Evolutionary conservation across 2,113 vertebrate species (phyloP), one percentile per base, ranked within the genome.

Genomic region (Salvator merianae): DNA sequence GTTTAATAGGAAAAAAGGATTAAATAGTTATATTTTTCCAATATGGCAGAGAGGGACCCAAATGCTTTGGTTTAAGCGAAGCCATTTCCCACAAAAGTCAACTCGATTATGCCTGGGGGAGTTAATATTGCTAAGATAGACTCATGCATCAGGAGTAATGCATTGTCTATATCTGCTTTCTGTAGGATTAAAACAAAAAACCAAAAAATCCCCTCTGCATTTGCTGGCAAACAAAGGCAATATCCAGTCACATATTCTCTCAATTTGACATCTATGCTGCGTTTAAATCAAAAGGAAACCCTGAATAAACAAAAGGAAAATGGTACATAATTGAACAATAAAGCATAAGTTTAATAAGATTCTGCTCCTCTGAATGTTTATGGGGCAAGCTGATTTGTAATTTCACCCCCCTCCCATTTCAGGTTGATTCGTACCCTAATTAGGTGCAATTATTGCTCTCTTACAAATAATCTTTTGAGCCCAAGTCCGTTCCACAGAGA

Each of bases 391-490:
- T 86, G 88, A 73, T 68, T 69, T 65, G 22, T 14, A 4, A 12
- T 73, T 30, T 26, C 34, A n/a, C 36, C 69, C 62, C 14, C 65
- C 82, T 55, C 77, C 88, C 68, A 36, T 88, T 76, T 50, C 69
- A 28, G 86, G 87, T 72, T 82, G 50, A 85, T 74, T 87, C 89
- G 89, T 79, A 77, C 65, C 83, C 88, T 92, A 84, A 91, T 92
- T 84, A 89, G 90, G 86, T 89, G 94, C 89, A 84, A 88, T 93
- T 94, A 94, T 87, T 92, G 90, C 93, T 92, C 89, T 91, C 91
- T 90, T 87, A 89, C 91, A 94, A 94, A 93, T 90, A 92, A 91
- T 92, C 83, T 93, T 90, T 87, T 34, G 68, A 89, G 89, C 83
- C 75, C 80, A 68, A 24, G 4, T 85, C 79, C n/a, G 40, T 91